phyloP scores from a whole-genome alignment of 2,797 vertebrate genomes.

The Hipposideros larvatus region DNA sequence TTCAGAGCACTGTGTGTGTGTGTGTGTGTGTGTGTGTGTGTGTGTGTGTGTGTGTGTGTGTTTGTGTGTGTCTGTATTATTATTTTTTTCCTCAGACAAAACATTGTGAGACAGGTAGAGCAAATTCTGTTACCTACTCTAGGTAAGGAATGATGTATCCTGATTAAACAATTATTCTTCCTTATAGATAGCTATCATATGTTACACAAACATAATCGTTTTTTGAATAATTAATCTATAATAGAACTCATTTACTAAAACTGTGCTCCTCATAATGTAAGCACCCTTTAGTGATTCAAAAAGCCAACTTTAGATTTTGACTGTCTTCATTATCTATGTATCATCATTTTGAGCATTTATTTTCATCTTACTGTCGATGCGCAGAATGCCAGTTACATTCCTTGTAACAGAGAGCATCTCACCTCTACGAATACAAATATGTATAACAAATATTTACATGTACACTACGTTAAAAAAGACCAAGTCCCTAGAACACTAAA shows the following conservation, averaged over 20 bases:
- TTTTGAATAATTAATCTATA: neutral
- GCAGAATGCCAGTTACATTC: neutral
- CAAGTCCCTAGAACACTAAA: neutral
- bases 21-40: neutral
- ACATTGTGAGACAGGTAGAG: neutral
- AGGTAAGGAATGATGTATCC: neutral
- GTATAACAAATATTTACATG: neutral
- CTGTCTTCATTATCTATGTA: neutral
- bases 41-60: neutral
- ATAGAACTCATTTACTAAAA: slow-evolving; percentile 43
- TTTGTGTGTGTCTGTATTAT: neutral
- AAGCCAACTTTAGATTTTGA: neutral
- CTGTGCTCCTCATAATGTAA: neutral
- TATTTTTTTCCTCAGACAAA: neutral
- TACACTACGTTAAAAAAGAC: neutral
- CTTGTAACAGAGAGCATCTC: neutral
- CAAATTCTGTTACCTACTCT: neutral
- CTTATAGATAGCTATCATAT: neutral
- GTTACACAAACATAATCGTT: neutral
- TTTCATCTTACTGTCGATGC: neutral
- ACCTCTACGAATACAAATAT: neutral
- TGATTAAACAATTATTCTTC: neutral
- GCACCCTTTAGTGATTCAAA: neutral
- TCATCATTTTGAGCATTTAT: neutral
- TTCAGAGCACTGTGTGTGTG: neutral